A percentile compares a stretch with the other conserved stretches of the same genome.
Conservation (phyloP, 2,888 invertebrate genomes). For the Cryptus viduatorius region DNA sequence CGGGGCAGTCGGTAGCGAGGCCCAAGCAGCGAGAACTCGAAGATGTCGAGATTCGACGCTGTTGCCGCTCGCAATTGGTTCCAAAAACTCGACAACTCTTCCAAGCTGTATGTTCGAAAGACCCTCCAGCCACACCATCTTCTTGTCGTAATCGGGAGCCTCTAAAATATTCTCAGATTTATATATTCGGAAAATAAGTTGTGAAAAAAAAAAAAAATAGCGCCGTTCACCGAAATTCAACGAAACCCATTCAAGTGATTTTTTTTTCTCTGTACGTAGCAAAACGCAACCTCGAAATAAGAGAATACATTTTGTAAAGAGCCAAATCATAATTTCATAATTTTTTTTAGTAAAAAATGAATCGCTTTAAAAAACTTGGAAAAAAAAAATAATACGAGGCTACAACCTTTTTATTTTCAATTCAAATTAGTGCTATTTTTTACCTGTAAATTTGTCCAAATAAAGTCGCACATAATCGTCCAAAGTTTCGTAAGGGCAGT, state of each 20-base stretch:
- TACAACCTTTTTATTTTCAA: not conserved
- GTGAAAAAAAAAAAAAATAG: too few species aligned
- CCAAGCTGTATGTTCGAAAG: conserved; percentile 89
- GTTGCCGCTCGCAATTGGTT: conserved; percentile 84
- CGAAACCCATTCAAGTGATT: too few species aligned
- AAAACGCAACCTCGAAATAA: too few species aligned
- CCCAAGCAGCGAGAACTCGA: conserved; percentile 90
- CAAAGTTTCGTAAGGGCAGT: conserved; percentile 88
- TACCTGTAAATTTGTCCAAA: conserved; percentile 90
- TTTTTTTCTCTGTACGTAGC: too few species aligned
- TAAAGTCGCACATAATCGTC: conserved; percentile 91
- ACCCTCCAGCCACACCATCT: conserved; percentile 91
- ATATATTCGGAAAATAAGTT: not conserved
- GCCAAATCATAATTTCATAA: too few species aligned
- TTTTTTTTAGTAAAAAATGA: too few species aligned
- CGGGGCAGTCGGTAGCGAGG: conserved; percentile 86
- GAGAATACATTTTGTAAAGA: too few species aligned
- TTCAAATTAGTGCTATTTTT: not conserved
- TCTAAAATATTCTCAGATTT: conserved; percentile 83
- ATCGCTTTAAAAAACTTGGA: too few species aligned
- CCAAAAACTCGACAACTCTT: conserved; percentile 85
- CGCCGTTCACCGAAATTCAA: too few species aligned
- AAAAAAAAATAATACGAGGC: too few species aligned
- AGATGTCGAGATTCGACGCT: conserved; percentile 86
- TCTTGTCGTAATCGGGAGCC: conserved; percentile 88